Evolutionary conservation across 2,797 vertebrate genomes (phyloP).

Genomic region (Cheracebus regulus): DNA sequence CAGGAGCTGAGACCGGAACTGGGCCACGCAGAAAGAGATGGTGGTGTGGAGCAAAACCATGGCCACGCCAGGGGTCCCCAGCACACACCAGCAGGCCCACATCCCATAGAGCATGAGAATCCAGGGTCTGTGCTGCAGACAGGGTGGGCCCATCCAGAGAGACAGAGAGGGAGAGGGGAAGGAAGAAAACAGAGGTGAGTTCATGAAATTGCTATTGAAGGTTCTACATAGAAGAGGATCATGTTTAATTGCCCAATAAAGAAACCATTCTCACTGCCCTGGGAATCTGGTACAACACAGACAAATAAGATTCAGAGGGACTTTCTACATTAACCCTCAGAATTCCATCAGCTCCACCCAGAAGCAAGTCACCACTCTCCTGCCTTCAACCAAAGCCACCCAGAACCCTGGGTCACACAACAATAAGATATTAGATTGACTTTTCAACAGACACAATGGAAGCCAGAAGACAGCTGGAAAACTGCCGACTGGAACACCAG

Average conservation of each 20-base stretch:
- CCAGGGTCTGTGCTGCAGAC: slow-evolving; percentile 86
- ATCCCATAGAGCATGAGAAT: slow-evolving; percentile 90
- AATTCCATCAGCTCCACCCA: background rate
- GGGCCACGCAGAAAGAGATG: slow-evolving; percentile 91
- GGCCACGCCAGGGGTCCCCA: slow-evolving; percentile 90
- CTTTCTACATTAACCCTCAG: background rate
- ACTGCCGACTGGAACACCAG: background rate
- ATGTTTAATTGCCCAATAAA: background rate
- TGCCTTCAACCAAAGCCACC: background rate
- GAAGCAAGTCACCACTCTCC: background rate
- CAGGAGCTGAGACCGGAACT: slow-evolving; percentile 87
- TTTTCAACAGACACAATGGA: background rate
- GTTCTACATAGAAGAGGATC: background rate
- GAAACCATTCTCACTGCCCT: background rate
- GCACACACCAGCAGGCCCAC: slow-evolving; percentile 87
- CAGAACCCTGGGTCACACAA: background rate
- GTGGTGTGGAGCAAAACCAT: slow-evolving; percentile 89
- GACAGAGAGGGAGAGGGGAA: background rate
- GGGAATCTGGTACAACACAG: background rate
- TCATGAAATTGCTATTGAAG: background rate
- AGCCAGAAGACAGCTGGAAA: background rate
- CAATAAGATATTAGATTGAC: background rate
- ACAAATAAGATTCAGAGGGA: background rate
- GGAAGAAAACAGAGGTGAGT: background rate
- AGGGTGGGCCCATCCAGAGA: background rate